Evolutionary conservation across 2,113 vertebrate genomes (phyloP), one percentile per base, ranked within the genome.

Genomic region (Aspidoscelis tigris): DNA sequence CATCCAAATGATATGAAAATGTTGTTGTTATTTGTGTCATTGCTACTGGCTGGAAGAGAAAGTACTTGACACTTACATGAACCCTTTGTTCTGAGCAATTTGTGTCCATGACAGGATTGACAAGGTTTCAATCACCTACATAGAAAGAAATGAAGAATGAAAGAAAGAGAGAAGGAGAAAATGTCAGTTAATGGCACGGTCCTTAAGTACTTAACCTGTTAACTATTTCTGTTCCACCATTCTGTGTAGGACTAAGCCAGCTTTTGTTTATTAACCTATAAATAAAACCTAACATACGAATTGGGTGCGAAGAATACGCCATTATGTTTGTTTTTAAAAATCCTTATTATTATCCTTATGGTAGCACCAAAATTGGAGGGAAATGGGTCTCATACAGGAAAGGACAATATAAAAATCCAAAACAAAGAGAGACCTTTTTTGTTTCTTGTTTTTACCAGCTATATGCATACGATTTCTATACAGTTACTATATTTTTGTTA

Each of bases 101-200:
- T 90, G 70, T 0, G 96, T 96, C 92, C 96, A 96, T 65, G 97
- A 98, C 79, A 98, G 92, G 53, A 95, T 94, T 1, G 97, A 98
- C 93, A 98, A 72, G 0, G 97, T 97, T 76, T 96, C 94, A 43
- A 98, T 97, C 61, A 98, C 97, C 97, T 98, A 89, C 5, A 43
- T 86, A 0, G 70, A 68, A 86, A 55, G 33, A 50, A 9, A 33
- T 8, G 10, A 10, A 64, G 3, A 20, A 8, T 6, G 9, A 43
- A 26, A 41, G 3, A 81, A 2, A 72, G 16, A 70, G 21, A 41
- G 64, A 33, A 2, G 12, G 43, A 76, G 26, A 53, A 1, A 24
- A 39, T 55, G 39, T 66, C 58, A 71, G 76, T 72, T 43, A 71
- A 22, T 47, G 20, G 22, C 41, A 78, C 20, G 18, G n/a, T 82